phyloP scores from a whole-genome alignment of 2,113 vertebrate genomes.

The Ptychochromis oligacanthus region DNA sequence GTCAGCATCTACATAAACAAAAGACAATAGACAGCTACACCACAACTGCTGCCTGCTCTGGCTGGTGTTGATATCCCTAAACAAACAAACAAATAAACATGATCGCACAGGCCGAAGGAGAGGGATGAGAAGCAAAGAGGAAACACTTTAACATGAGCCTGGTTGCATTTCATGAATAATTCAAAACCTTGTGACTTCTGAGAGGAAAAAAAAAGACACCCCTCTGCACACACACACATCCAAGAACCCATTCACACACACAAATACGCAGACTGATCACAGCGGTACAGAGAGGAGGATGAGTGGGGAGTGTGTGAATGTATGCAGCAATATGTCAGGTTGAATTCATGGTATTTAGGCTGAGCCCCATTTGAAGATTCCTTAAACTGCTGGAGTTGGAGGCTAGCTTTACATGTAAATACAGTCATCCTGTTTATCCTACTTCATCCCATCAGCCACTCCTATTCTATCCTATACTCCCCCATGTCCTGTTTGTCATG shows the following conservation, averaged over 20 bases:
- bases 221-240: background rate
- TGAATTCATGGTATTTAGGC: constrained; percentile 63
- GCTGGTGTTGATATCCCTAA: constrained; percentile 26
- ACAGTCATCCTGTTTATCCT: constrained; percentile 61
- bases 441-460: constrained; percentile 46
- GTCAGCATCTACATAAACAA: constrained; percentile 41
- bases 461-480: background rate
- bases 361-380: constrained; percentile 60
- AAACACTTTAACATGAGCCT: constrained; percentile 42
- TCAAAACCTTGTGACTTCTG: constrained; percentile 51
- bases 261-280: background rate
- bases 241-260: background rate
- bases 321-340: constrained; percentile 49
- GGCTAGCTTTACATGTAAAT: constrained; percentile 55
- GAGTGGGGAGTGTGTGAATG: constrained; percentile 42
- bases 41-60: background rate
- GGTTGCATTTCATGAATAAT: constrained; percentile 69
- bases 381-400: constrained; percentile 31
- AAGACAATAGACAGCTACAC: background rate
- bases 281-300: constrained; percentile 19
- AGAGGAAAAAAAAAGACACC: constrained; percentile 22
- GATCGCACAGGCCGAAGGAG: background rate
- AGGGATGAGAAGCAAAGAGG: constrained; percentile 38
- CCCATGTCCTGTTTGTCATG: background rate
- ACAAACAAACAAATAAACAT: constrained; percentile 43